Percentiles rank a stretch among this genome's conserved stretches.
Conservation (phyloP, 2,797 vertebrate genomes). For the Danio albolineatus region DNA sequence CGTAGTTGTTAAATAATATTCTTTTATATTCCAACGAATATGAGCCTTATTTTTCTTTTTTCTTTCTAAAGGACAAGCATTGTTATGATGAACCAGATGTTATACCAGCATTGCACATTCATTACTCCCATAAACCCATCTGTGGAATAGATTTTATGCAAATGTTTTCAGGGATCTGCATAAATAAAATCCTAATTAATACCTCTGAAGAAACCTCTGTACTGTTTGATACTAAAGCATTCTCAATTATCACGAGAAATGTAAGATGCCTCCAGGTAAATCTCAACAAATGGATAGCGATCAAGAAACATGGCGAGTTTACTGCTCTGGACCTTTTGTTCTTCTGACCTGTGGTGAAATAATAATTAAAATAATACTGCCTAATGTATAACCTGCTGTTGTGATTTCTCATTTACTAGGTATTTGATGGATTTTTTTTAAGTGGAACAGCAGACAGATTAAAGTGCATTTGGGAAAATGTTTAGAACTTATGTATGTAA, state of each 20-base stretch:
- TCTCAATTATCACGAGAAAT: slow-evolving; percentile 76
- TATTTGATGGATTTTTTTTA: slow-evolving; percentile 17
- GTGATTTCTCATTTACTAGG: slow-evolving; percentile 18
- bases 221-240: slow-evolving; percentile 80
- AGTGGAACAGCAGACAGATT: slow-evolving; percentile 1
- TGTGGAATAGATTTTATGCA: slow-evolving; percentile 87
- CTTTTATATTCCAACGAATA: background rate
- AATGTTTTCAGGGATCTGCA: slow-evolving; percentile 82
- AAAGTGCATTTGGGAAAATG: background rate
- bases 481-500: background rate
- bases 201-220: slow-evolving; percentile 80
- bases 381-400: slow-evolving; percentile 13
- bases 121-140: slow-evolving; percentile 87
- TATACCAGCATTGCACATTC: slow-evolving; percentile 83
- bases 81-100: slow-evolving; percentile 87
- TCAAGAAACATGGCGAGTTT: slow-evolving; percentile 60
- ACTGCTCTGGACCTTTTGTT: slow-evolving; percentile 53
- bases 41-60: slow-evolving; percentile 50
- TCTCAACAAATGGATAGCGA: slow-evolving; percentile 69
- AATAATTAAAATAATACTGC: slow-evolving; percentile 14
- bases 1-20: background rate
- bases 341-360: slow-evolving; percentile 9
- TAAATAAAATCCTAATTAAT: slow-evolving; percentile 88
- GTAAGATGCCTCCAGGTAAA: slow-evolving; percentile 69
- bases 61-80: slow-evolving; percentile 71